Evolutionary conservation across 2,888 invertebrate genomes (phyloP), one percentile per base, ranked within the genome.

Genomic region (Oasisia sp.): DNA sequence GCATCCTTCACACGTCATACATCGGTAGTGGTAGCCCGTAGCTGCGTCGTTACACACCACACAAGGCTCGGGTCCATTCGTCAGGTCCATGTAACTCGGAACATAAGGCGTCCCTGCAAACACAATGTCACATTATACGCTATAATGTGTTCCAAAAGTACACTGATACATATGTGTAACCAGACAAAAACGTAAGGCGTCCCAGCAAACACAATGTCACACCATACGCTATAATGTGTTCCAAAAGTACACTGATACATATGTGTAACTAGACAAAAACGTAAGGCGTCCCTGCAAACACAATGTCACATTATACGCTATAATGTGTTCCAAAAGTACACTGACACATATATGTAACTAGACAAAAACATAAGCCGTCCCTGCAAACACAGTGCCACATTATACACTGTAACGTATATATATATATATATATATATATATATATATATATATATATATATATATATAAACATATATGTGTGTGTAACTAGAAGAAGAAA

Each of bases 1-100:
- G 94, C 97, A 97, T 0, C 97, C 97, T 93, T 97, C 97, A 94
- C 97, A 97, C 3, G 96, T 96, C 96, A 96, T 96, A 93, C 95
- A 96, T 89, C 96, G 94, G 94, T 97, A 97, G 94, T 97, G 97
- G 91, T 96, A 96, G 8, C 97, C 97, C 9, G 97, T 97, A 38
- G 97, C 96, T 5, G 95, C 95, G 93, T 97, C 97, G 12, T 95
- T 95, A 93, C 97, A 97, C 3, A 97, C 97, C 11, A 96, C 96
- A 94, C 97, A 97, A n/a, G 95, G 95, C 92, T 97, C 96, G 3
- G 96, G 95, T 7, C 95, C 96, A 92, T 95, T 95, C 50, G 94
- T 93, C 58, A 95, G 93, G 94, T 96, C 95, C 95, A 96, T 95
- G 93, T 96, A 96, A 94, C 95, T 96, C 8, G 96, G 96, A 45